Percentiles rank a stretch among this genome's conserved stretches.
Evolutionary conservation across 2,113 vertebrate genomes (phyloP).

Genomic region (Orthonyx spaldingii): DNA sequence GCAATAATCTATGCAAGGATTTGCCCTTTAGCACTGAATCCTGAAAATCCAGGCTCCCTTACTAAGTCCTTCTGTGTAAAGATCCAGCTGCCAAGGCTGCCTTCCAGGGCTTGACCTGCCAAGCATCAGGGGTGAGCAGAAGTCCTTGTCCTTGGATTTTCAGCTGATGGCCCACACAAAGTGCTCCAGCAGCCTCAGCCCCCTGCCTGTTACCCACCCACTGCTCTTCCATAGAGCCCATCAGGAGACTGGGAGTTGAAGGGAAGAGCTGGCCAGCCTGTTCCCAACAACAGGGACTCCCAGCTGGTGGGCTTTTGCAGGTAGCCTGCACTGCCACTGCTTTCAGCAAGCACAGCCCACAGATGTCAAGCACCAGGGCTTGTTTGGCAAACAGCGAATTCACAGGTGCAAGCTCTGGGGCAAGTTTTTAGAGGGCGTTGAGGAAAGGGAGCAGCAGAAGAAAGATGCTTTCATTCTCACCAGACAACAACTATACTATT

Average conservation of each 20-base stretch:
- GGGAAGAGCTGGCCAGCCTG: not conserved
- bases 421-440: not conserved
- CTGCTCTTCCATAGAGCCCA: fast-evolving
- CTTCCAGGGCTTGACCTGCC: not conserved
- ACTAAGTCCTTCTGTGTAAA: not conserved
- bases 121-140: not conserved
- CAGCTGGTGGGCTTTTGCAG: not conserved
- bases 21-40: not conserved
- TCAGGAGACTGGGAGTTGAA: fast-evolving
- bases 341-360: not conserved
- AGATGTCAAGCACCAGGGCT: not conserved
- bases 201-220: not conserved
- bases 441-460: not conserved
- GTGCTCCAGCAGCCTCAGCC: not conserved
- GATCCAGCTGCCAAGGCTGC: not conserved
- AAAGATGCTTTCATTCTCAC: not conserved
- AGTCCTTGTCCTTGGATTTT: fast-evolving
- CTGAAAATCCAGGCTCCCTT: not conserved
- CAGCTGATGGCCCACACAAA: not conserved
- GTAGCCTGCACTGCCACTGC: not conserved
- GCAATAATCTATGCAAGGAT: not conserved
- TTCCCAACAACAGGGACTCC: fast-evolving
- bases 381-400: not conserved
- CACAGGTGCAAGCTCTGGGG: not conserved
- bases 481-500: not conserved